phyloP scores from a whole-genome alignment of 2,797 vertebrate species.

The Nyctibius grandis region DNA sequence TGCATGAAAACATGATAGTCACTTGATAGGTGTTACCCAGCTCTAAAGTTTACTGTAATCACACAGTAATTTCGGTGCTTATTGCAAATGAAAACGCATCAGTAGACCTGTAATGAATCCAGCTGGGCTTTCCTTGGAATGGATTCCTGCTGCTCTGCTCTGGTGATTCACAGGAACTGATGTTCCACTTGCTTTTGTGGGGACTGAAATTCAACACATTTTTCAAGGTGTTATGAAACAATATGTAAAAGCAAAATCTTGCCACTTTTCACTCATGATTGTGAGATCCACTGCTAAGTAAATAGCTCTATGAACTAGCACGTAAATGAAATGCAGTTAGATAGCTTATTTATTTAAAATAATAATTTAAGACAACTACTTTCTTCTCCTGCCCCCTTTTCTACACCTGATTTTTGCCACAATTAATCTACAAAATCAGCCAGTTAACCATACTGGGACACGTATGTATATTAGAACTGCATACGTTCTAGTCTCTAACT shows the following conservation, averaged over 20 bases:
- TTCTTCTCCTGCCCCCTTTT: background rate
- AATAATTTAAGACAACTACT: background rate
- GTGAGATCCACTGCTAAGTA: background rate
- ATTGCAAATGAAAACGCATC: constrained; percentile 35
- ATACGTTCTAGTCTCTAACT: background rate
- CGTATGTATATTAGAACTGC: background rate
- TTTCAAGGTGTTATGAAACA: constrained; percentile 21
- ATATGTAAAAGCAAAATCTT: background rate
- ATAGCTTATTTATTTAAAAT: background rate
- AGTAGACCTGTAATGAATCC: constrained; percentile 34
- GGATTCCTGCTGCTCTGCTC: constrained; percentile 36
- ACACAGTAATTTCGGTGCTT: background rate
- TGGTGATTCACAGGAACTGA: background rate
- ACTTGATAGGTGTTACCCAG: background rate
- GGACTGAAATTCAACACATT: background rate
- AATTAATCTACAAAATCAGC: background rate
- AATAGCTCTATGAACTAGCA: background rate
- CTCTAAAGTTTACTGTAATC: background rate
- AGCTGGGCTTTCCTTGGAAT: background rate
- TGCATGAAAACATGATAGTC: background rate
- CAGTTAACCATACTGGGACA: background rate
- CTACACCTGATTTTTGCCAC: background rate
- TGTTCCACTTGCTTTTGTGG: background rate
- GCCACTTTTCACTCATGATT: background rate
- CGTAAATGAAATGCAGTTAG: background rate